Evolutionary conservation across 2,888 invertebrate genomes (phyloP).

Genomic region (Philereme vetulata): DNA sequence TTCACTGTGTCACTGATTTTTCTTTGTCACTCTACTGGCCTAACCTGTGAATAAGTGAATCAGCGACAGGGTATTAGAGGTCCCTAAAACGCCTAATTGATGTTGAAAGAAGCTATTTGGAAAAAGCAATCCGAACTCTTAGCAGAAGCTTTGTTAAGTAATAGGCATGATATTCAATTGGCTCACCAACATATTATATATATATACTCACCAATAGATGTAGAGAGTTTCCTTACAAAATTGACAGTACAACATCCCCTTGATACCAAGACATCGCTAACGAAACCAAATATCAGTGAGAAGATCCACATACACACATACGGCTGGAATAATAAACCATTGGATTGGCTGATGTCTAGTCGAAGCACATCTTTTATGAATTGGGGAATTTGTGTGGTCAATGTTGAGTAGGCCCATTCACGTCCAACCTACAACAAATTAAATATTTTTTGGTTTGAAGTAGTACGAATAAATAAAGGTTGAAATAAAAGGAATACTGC

Average conservation of each 20-base stretch:
- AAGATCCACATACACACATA: slow-evolving; percentile 28
- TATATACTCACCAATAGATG: slow-evolving; percentile 55
- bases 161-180: no score
- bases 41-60: no score
- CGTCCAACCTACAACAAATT: slow-evolving; percentile 20
- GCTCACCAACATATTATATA: neutral
- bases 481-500: no score
- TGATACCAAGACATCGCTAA: slow-evolving; percentile 18
- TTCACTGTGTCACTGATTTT: no score
- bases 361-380: slow-evolving; percentile 21
- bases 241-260: slow-evolving; percentile 17
- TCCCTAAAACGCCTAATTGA: no score
- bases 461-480: no score
- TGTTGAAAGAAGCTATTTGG: no score
- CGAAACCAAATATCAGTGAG: slow-evolving; percentile 24
- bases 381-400: slow-evolving; percentile 21
- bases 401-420: slow-evolving; percentile 21
- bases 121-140: no score
- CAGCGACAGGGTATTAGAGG: no score
- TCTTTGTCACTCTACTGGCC: no score
- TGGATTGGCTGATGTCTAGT: slow-evolving; percentile 11
- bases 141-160: no score
- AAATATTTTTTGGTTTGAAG: no score
- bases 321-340: slow-evolving; percentile 11
- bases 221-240: slow-evolving; percentile 22